Conservation (phyloP, 2,797 vertebrate genomes). For the Pteronotus mesoamericanus region DNA sequence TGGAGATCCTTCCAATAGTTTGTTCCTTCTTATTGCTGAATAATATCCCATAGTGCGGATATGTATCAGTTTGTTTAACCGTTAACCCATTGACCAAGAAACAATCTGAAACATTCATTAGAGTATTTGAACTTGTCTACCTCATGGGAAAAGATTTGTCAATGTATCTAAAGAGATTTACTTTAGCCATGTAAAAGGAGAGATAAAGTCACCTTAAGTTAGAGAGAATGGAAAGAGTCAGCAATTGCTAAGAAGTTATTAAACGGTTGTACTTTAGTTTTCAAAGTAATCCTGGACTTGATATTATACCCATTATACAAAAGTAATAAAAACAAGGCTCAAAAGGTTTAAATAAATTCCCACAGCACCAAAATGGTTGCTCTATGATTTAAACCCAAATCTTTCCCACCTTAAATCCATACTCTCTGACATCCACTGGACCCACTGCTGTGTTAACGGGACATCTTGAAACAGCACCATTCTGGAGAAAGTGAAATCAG, state of each 20-base stretch:
- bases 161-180: neutral
- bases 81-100: neutral
- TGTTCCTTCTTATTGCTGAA: neutral
- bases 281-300: neutral
- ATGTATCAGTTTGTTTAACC: neutral
- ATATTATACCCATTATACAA: neutral
- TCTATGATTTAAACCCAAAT: neutral
- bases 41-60: neutral
- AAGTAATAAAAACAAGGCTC: neutral
- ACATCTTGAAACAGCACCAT: neutral
- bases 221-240: neutral
- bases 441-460: neutral
- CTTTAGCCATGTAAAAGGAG: neutral
- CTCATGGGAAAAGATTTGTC: neutral
- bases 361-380: neutral
- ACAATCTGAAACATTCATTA: neutral
- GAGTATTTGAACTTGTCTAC: neutral
- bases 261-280: neutral
- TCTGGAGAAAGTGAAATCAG: neutral
- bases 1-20: neutral
- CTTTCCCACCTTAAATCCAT: neutral
- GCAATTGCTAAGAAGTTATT: neutral
- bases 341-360: neutral
- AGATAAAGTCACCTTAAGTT: neutral
- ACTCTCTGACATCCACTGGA: neutral